These are phyloP conservation scores for Brachionus sp. DNA, from an alignment of 1,140 invertebrate species.

Conservation along the genomic window DNA sequence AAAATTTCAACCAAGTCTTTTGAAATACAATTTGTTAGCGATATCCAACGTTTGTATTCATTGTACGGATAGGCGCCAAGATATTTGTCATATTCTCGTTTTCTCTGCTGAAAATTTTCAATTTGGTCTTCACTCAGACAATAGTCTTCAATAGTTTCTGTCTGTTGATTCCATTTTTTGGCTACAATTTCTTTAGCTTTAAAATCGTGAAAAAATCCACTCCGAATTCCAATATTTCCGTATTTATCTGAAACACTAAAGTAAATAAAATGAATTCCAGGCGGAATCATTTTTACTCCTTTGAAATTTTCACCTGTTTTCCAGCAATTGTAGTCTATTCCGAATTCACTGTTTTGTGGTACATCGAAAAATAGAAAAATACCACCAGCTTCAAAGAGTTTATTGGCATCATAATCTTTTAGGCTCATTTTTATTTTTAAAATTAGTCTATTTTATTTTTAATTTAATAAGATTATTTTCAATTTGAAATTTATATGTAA, in stretches of 20 bases:
- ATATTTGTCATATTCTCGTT: constrained; percentile 73
- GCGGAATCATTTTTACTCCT: constrained; percentile 97
- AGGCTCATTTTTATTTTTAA: constrained; percentile 12
- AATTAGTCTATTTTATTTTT: neutral
- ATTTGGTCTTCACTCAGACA: constrained; percentile 53
- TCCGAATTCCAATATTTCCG: constrained; percentile 64
- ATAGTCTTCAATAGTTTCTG: constrained; percentile 62
- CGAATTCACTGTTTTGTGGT: constrained; percentile 82
- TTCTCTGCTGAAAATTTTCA: constrained; percentile 67
- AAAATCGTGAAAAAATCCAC: constrained; percentile 86
- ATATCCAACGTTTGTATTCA: constrained; percentile 78
- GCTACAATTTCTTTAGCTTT: constrained; percentile 75
- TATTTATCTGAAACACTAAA: constrained; percentile 69
- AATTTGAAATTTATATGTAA: neutral
- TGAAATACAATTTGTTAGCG: constrained; percentile 72
- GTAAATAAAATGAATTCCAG: constrained; percentile 88
- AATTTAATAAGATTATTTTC: neutral
- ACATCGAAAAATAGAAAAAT: constrained; percentile 75
- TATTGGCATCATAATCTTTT: constrained; percentile 62
- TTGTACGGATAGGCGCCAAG: constrained; percentile 88
- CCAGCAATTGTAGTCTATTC: constrained; percentile 93
- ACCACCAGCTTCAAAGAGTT: constrained; percentile 75
- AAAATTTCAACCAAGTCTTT: constrained; percentile 60
- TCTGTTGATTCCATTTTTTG: constrained; percentile 72
- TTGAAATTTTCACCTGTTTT: constrained; percentile 84